Percentiles rank a stretch among this genome's conserved stretches.
Evolutionary conservation across 2,113 vertebrate genomes (phyloP).

Genomic region (Chaenocephalus aceratus): DNA sequence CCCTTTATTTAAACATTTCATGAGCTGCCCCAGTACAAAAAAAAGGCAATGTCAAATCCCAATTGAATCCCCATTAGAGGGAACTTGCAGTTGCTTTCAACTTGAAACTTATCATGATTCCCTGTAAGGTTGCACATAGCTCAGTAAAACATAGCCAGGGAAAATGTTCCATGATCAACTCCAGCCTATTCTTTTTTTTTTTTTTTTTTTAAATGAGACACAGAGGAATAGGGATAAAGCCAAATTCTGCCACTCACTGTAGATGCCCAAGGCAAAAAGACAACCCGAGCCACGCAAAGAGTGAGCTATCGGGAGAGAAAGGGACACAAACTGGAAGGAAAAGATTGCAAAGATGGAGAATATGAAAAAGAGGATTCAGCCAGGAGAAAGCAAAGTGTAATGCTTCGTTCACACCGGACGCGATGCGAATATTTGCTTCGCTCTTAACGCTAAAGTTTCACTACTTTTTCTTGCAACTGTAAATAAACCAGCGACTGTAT

Average conservation of each 20-base stretch:
- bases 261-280: slow-evolving; percentile 59
- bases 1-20: background rate
- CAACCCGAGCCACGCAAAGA: background rate
- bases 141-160: background rate
- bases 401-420: too few relatives aligned
- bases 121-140: background rate
- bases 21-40: background rate
- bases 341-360: slow-evolving; percentile 18
- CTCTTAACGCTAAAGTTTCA: too few relatives aligned
- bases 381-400: slow-evolving; percentile 18
- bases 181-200: slow-evolving; percentile 6
- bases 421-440: too few relatives aligned
- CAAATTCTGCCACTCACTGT: slow-evolving; percentile 52
- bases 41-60: too few relatives aligned
- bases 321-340: background rate
- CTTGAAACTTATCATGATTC: background rate
- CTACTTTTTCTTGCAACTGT: too few relatives aligned
- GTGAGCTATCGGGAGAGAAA: slow-evolving; percentile 31
- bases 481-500: too few relatives aligned
- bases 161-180: slow-evolving; percentile 1
- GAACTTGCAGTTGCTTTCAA: background rate
- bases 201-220: slow-evolving; percentile 22
- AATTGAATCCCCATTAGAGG: background rate
- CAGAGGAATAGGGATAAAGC: slow-evolving; percentile 44
- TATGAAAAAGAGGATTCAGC: slow-evolving; percentile 16